phyloP scores from a whole-genome alignment of 1,140 invertebrate genomes.

The Conus ventricosus region DNA sequence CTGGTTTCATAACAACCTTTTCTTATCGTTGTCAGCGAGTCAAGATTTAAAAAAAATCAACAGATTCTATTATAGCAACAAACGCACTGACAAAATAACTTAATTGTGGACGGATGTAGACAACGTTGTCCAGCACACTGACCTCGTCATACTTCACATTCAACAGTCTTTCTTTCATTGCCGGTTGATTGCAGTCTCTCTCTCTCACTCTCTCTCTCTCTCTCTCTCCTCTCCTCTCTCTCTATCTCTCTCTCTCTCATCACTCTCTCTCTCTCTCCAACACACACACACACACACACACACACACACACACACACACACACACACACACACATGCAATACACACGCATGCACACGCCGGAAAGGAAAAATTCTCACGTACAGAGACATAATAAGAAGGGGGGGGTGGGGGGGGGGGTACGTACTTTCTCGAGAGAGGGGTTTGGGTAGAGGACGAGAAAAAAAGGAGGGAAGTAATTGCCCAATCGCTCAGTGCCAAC shows the following conservation, averaged over 20 bases:
- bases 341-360: background rate
- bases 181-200: background rate
- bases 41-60: no score
- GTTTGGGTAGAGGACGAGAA: background rate
- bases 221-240: no score
- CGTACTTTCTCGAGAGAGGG: background rate
- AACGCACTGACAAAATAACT: background rate
- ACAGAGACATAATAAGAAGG: no score
- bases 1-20: no score
- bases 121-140: background rate
- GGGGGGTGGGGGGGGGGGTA: no score
- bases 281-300: conserved; percentile 3
- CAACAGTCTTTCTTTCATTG: background rate
- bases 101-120: conserved; percentile 8
- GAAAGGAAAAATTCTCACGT: no score
- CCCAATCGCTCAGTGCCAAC: no score
- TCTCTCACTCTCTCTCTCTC: no score
- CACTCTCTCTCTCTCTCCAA: no score
- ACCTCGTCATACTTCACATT: background rate
- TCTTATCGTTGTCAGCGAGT: no score
- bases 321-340: no score
- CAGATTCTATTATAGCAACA: background rate
- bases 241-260: no score
- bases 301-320: background rate
- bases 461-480: background rate